phyloP scores from a whole-genome alignment of 2,888 invertebrate genomes.

The Nasonia oneida region DNA sequence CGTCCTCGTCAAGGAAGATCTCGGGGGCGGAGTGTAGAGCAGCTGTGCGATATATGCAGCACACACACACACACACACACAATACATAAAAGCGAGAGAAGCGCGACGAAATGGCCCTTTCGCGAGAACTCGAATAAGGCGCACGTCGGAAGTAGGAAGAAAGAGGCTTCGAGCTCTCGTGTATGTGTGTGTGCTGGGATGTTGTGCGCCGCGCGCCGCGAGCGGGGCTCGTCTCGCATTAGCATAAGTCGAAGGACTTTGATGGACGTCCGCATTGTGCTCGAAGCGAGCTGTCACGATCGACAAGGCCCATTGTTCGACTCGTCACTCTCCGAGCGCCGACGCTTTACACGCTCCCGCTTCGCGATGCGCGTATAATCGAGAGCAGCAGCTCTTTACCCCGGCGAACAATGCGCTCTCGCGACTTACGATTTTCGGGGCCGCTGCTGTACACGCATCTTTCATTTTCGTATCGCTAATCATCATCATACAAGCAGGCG shows the following conservation, averaged over 20 bases:
- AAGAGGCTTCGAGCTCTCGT: background rate
- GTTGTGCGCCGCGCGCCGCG: background rate
- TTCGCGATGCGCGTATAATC: background rate
- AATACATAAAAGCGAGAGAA: background rate
- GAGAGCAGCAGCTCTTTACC: background rate
- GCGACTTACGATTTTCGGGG: too few relatives aligned
- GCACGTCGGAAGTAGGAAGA: constrained; percentile 48
- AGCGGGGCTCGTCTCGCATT: constrained; percentile 32
- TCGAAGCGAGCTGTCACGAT: constrained; percentile 10
- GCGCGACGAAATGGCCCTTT: constrained; percentile 16
- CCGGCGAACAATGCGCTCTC: too few relatives aligned
- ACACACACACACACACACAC: background rate
- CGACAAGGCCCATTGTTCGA: constrained; percentile 46
- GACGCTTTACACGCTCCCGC: background rate
- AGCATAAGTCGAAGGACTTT: constrained; percentile 56
- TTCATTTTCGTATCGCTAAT: too few relatives aligned
- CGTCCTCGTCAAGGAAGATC: background rate
- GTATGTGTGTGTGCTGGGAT: background rate
- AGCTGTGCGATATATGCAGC: background rate
- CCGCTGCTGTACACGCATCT: too few relatives aligned
- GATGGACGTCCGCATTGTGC: constrained; percentile 55
- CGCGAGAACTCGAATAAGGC: constrained; percentile 1
- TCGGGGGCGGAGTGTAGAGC: too few relatives aligned
- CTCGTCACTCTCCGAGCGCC: background rate
- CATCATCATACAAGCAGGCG: too few relatives aligned